A percentile compares a stretch with the other conserved stretches of the same genome.
Evolutionary conservation across 1,140 invertebrate species (phyloP).

Genomic region (Oncopodura yosiiana): DNA sequence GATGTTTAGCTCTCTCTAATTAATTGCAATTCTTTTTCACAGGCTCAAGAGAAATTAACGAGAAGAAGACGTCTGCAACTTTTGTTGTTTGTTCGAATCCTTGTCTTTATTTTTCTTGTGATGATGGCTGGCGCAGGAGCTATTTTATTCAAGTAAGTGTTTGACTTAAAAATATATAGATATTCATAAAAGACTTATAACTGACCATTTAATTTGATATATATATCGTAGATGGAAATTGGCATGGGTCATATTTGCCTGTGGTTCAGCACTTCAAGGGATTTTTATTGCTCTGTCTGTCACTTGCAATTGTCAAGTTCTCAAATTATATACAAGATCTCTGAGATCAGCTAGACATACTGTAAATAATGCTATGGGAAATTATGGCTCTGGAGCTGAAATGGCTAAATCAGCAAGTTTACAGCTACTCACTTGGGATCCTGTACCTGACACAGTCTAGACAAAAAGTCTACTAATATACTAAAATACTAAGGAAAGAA

Average conservation of each 20-base stretch:
- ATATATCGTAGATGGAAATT: no score
- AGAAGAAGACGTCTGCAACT: conserved; percentile 49
- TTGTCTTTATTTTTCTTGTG: conserved; percentile 38
- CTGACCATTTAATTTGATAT: no score
- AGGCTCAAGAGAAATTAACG: conserved; percentile 50
- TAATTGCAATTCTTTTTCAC: conserved; percentile 6
- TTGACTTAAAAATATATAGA: no score
- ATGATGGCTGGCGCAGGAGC: conserved; percentile 34
- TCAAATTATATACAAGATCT: conserved; percentile 45
- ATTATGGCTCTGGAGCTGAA: conserved; percentile 43
- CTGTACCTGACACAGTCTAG: conserved; percentile 45
- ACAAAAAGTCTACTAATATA: no score
- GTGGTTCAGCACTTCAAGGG: conserved; percentile 46
- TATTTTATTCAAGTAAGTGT: conserved; percentile 23
- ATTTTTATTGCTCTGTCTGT: conserved; percentile 52
- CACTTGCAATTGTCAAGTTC: conserved; percentile 53
- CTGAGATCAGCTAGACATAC: conserved; percentile 12
- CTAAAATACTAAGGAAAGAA: no score
- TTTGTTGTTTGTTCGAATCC: conserved; percentile 51
- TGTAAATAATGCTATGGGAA: conserved; percentile 37
- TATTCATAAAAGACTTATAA: no score
- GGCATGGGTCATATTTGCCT: conserved; percentile 43
- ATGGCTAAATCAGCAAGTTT: conserved; percentile 47
- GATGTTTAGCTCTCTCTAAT: not conserved
- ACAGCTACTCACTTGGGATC: conserved; percentile 44